phyloP scores from a whole-genome alignment of 2,888 invertebrate species.

The Himalopsyche anomala region DNA sequence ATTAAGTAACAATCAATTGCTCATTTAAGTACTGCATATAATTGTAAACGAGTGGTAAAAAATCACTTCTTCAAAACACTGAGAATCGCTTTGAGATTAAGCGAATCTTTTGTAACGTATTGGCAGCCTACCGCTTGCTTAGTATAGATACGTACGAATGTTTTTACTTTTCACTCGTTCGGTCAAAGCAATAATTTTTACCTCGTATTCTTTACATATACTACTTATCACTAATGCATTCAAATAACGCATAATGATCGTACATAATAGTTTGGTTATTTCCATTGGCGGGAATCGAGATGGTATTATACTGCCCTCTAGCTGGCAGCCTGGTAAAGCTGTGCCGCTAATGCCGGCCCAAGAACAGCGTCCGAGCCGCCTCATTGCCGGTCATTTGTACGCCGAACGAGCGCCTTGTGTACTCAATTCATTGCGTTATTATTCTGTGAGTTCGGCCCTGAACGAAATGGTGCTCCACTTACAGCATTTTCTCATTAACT shows the following conservation, averaged over 20 bases:
- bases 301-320: conserved; percentile 28
- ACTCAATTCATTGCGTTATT: conserved; percentile 42
- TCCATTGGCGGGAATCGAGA: conserved; percentile 29
- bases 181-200: background rate
- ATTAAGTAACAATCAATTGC: too few species aligned
- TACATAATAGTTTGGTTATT: background rate
- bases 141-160: too few species aligned
- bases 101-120: too few species aligned
- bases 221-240: conserved; percentile 42
- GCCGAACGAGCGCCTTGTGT: conserved; percentile 36
- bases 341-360: conserved; percentile 14
- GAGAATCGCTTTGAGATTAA: too few species aligned
- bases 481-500: too few species aligned
- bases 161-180: background rate
- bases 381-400: conserved; percentile 46
- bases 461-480: background rate
- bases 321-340: background rate
- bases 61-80: too few species aligned
- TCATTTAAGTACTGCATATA: too few species aligned
- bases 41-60: too few species aligned
- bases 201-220: background rate
- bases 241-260: conserved; percentile 35
- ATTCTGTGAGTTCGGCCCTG: background rate
- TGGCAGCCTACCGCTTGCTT: too few species aligned
- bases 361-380: conserved; percentile 35